Percentiles rank a stretch among this genome's conserved stretches.
Conservation (phyloP, 2,113 vertebrate genomes). For the Otolemur garnettii region DNA sequence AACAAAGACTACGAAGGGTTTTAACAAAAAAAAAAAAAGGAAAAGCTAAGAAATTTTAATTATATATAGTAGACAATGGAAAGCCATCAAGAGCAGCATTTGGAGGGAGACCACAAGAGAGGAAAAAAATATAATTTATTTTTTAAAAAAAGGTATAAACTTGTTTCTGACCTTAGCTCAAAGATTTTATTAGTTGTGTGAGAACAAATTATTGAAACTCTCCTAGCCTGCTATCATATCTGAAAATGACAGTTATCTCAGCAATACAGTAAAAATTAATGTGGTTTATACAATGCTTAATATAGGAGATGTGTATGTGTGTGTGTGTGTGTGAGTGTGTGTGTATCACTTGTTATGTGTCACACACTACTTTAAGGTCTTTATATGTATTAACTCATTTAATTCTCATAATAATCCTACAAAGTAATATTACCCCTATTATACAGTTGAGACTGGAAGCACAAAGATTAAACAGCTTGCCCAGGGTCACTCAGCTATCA, state of each 20-base stretch:
- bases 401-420: constrained; percentile 24
- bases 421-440: background rate
- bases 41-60: background rate
- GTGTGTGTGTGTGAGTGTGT: too few relatives aligned
- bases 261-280: background rate
- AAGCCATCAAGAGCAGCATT: background rate
- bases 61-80: background rate
- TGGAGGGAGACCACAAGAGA: constrained; percentile 21
- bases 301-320: background rate
- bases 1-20: background rate
- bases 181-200: constrained; percentile 17
- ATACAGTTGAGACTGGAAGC: background rate
- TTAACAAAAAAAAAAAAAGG: background rate
- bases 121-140: background rate
- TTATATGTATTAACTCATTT: background rate
- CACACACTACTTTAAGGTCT: background rate
- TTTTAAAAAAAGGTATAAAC: background rate
- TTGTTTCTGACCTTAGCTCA: constrained; percentile 22
- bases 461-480: background rate
- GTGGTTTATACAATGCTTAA: background rate
- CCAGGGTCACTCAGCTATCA: background rate
- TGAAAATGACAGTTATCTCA: constrained; percentile 43
- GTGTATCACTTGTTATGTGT: background rate
- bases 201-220: constrained; percentile 23
- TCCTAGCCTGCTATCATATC: background rate